phyloP scores from a whole-genome alignment of 2,888 invertebrate genomes.

The Rhagium mordax region DNA sequence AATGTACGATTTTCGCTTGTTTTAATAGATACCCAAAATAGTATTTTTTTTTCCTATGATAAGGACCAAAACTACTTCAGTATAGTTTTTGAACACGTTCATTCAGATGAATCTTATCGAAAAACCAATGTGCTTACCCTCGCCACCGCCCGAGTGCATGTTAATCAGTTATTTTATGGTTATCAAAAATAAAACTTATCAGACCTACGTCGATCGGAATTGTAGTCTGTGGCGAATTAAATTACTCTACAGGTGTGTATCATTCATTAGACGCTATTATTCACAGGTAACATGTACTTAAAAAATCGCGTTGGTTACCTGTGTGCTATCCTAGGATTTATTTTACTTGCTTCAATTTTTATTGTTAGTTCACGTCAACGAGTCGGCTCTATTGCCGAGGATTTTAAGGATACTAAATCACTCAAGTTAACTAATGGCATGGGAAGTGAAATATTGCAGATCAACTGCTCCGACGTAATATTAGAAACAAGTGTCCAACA shows the following conservation, averaged over 20 bases:
- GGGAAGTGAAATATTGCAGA: background rate
- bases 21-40: too few relatives aligned
- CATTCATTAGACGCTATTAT: background rate
- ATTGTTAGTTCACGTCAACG: background rate
- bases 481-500: conserved; percentile 39
- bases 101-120: too few relatives aligned
- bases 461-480: conserved; percentile 39
- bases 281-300: background rate
- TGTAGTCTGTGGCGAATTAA: background rate
- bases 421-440: background rate
- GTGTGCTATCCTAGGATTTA: background rate
- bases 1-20: too few relatives aligned
- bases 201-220: background rate
- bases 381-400: background rate
- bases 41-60: too few relatives aligned
- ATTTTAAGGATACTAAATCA: background rate
- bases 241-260: background rate
- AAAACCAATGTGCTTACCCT: too few relatives aligned
- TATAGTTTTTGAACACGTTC: too few relatives aligned
- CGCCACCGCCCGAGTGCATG: background rate
- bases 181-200: background rate
- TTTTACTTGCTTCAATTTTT: background rate
- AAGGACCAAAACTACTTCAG: too few relatives aligned
- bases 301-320: conserved; percentile 8
- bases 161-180: background rate